Base-by-base conservation (phyloP, 2,113 vertebrate genomes). In the Gulo gulo region DNA sequence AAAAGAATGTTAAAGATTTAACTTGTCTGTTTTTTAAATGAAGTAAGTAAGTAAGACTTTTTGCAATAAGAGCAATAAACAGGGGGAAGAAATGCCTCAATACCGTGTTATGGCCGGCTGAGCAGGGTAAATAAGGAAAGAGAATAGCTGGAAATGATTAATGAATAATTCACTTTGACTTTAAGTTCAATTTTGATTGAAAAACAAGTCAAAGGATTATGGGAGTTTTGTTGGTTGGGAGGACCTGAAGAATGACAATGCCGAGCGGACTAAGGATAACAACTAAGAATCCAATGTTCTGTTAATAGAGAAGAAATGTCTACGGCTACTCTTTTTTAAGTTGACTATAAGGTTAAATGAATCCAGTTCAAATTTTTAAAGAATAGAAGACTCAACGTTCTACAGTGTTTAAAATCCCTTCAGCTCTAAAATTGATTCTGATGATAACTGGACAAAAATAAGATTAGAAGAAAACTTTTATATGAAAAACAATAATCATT, bases 121-220 rank as follows among this genome's bases (percentile, higher is more conserved):
- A 87, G 14, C 24, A 95, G 50, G n/a, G 61, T 52, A 92, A 92
- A 92, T 87, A 88, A 93, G 50, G 7, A 45, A 93, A 63, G 4
- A 50, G 24, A 24, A 65, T 88, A 63, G 34, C 59, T 47, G n/a
- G 8, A 97, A 92, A 59, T n/a, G 39, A 79, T 42, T 91, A 84
- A 93, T 71, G 57, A 94, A 71, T 76, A 93, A 94, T 84, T 87
- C 55, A 76, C 88, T 63, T n/a, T 79, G 61, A 80, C 20, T 92
- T 94, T 69, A 84, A 94, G 57, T 85, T 94, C 81, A 88, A 20
- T 95, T 96, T 95, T 94, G 23, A 96, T n/a, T 88, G 73, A 73
- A 93, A 95, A 96, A 92, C 55, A 87, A 89, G 55, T n/a, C 92
- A 94, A 78, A 88, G 55, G 47, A 47, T 63, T 88, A 47, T 12